Percentiles rank a stretch among this genome's conserved stretches.
Conservation (phyloP, 1,140 invertebrate genomes). For the Drosophila pachea region DNA sequence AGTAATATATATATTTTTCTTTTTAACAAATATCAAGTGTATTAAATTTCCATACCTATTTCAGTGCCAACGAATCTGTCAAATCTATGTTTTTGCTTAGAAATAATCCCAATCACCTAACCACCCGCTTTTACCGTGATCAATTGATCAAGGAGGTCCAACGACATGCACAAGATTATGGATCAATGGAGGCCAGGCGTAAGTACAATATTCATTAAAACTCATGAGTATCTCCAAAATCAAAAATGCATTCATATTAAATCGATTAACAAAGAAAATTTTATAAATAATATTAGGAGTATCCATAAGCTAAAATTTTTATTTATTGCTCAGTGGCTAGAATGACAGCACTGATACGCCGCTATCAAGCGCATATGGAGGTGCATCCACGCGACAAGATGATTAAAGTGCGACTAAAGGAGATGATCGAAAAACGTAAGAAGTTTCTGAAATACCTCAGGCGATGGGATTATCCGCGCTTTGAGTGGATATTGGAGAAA, state of each 20-base stretch:
- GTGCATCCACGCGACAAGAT: conserved; percentile 80
- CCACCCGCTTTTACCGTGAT: conserved; percentile 71
- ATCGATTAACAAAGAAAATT: no score
- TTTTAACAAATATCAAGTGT: background rate
- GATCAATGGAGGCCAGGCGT: conserved; percentile 82
- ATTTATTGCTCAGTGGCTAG: conserved; percentile 79
- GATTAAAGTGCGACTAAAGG: conserved; percentile 82
- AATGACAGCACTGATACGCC: conserved; percentile 81
- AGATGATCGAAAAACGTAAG: conserved; percentile 87
- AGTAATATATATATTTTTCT: conserved; percentile 69
- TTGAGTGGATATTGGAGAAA: conserved; percentile 91
- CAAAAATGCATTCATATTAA: no score
- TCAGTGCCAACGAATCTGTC: conserved; percentile 81
- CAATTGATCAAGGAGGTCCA: conserved; percentile 80
- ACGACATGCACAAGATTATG: conserved; percentile 81
- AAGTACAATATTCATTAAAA: conserved; percentile 37
- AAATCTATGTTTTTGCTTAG: conserved; percentile 81
- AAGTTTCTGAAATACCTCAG: conserved; percentile 85
- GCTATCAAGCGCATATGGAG: conserved; percentile 80
- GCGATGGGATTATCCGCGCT: conserved; percentile 88
- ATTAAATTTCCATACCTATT: background rate
- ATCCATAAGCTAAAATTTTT: background rate
- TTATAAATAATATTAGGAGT: no score
- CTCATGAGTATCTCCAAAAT: no score
- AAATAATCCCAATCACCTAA: conserved; percentile 79